A percentile compares a stretch with the other conserved stretches of the same genome.
phyloP scores from a whole-genome alignment of 2,888 invertebrate genomes.

The Xestia xanthographa region DNA sequence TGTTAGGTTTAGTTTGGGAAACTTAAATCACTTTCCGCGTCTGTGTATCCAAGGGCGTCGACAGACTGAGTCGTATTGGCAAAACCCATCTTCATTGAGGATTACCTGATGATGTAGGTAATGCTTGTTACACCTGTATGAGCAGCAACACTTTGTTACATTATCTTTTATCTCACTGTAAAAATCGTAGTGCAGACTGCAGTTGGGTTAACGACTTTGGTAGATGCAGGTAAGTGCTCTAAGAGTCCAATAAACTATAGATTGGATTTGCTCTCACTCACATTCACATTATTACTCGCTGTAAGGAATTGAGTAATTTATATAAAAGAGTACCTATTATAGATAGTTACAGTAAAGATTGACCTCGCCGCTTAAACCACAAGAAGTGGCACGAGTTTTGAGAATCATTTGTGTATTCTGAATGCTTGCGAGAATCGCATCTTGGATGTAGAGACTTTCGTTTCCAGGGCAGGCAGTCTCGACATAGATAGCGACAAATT shows the following conservation, averaged over 20 bases:
- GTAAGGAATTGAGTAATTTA: conserved; percentile 20
- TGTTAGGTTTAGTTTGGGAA: neutral
- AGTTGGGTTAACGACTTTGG: conserved; percentile 8
- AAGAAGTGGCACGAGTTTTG: neutral
- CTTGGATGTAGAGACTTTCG: no score
- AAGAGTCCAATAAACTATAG: conserved; percentile 30
- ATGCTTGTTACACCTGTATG: neutral
- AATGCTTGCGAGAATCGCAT: no score
- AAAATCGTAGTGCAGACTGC: conserved; percentile 12
- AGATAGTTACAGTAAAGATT: neutral
- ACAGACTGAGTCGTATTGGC: neutral
- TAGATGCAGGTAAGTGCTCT: conserved; percentile 1
- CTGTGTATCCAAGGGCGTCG: neutral
- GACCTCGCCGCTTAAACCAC: neutral
- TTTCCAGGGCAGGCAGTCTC: no score
- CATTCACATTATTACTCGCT: conserved; percentile 8
- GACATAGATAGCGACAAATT: no score
- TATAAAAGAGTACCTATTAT: no score
- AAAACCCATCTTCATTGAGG: neutral
- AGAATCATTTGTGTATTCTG: neutral
- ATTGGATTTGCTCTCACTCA: conserved; percentile 35
- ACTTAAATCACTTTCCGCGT: neutral
- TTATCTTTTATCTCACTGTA: conserved; percentile 9
- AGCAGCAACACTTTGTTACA: neutral
- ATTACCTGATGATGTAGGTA: no score